Conservation (phyloP, 2,113 vertebrate genomes). For the Caranx melampygus region DNA sequence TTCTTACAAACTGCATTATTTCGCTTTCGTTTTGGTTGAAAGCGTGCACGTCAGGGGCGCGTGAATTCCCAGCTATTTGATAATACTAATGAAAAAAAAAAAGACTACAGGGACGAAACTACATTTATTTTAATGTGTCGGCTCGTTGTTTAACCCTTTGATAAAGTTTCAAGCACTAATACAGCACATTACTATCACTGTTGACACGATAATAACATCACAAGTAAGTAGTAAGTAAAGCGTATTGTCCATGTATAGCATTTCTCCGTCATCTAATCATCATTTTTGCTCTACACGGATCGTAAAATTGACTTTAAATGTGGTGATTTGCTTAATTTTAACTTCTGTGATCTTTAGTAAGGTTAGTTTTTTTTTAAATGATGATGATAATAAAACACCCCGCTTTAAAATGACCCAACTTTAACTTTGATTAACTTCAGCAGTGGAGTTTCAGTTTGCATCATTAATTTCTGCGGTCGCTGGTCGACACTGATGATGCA, state of each 20-base stretch:
- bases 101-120: not conserved
- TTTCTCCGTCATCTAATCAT: not conserved
- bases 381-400: not conserved
- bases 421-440: slow-evolving; percentile 47
- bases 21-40: slow-evolving; percentile 48
- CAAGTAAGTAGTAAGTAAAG: not conserved
- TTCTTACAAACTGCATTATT: slow-evolving; percentile 43
- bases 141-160: not conserved
- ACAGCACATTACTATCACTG: rapidly evolving
- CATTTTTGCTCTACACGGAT: not conserved
- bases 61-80: not conserved
- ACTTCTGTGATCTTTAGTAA: not conserved
- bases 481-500: not conserved
- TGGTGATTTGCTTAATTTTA: not conserved
- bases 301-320: not conserved
- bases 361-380: not conserved
- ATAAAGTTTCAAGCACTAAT: not conserved
- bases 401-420: slow-evolving; percentile 1
- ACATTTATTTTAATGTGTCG: not conserved
- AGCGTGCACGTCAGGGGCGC: not conserved
- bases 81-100: not conserved
- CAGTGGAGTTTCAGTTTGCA: slow-evolving; percentile 19
- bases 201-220: not conserved
- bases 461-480: slow-evolving; percentile 22
- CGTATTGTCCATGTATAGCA: not conserved